A percentile compares a stretch with the other conserved stretches of the same genome.
These are phyloP conservation scores for Bolinopsis microptera DNA, from an alignment of 37 sponge, comb jelly and placozoan species.

Conservation along the genomic window DNA sequence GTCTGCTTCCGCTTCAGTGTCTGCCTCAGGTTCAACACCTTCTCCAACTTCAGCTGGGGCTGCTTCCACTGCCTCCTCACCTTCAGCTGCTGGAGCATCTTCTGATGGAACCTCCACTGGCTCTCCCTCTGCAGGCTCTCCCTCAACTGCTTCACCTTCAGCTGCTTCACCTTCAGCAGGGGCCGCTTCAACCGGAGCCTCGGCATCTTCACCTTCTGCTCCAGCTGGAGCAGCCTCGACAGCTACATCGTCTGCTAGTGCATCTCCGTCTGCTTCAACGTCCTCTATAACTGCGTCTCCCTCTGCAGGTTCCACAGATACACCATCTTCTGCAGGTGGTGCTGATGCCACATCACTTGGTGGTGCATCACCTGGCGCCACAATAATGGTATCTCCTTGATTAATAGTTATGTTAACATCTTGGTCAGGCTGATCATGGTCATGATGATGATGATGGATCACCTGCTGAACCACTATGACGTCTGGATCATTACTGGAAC, in stretches of 20 bases:
- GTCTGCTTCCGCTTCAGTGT: not conserved
- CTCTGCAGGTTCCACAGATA: not conserved
- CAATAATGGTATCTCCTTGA: conserved; percentile 49
- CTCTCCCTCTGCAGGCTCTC: not conserved
- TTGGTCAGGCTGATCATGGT: not conserved
- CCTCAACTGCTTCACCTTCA: not conserved
- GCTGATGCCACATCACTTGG: too few species aligned
- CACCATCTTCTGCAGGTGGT: not conserved
- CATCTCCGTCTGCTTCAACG: not conserved
- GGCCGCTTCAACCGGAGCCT: not conserved
- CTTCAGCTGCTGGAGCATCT: conserved; percentile 11
- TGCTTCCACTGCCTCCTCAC: not conserved
- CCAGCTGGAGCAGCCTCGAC: not conserved
- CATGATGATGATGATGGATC: not conserved
- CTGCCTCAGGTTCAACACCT: not conserved
- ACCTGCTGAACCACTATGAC: not conserved
- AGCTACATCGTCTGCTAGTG: not conserved
- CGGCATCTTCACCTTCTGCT: not conserved
- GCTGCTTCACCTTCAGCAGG: not conserved
- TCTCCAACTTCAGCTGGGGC: not conserved
- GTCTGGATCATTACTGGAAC: conserved; percentile 32
- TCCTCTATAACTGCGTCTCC: not conserved
- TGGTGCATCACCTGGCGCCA: not conserved
- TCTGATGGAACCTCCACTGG: not conserved
- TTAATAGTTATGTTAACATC: not conserved